A percentile compares a stretch with the other conserved stretches of the same genome.
Evolutionary conservation across 1,140 invertebrate species (phyloP).

Genomic region (Oppia nitens): DNA sequence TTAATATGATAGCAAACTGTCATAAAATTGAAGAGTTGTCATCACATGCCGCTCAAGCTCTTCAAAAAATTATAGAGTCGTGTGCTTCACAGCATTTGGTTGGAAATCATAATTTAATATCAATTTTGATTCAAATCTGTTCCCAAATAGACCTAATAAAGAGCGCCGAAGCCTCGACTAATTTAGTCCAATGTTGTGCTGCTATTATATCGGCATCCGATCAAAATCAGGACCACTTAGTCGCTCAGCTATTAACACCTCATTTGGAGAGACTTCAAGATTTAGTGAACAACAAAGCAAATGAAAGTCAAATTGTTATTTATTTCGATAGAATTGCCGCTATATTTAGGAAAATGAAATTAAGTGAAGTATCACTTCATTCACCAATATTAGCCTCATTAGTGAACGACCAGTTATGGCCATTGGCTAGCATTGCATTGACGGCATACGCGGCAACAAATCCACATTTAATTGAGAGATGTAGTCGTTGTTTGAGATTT

Average conservation of each 20-base stretch:
- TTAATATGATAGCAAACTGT: conserved; percentile 7
- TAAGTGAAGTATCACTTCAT: not conserved
- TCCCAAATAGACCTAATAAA: conserved; percentile 3
- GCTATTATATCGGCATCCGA: conserved; percentile 4
- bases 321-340: conserved; percentile 84
- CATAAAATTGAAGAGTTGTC: not conserved
- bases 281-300: not conserved
- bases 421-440: conserved; percentile 9
- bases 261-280: not conserved
- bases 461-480: conserved; percentile 70
- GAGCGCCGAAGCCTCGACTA: conserved; percentile 3
- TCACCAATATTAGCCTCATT: not conserved
- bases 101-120: conserved; percentile 8
- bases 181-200: conserved; percentile 13
- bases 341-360: conserved; percentile 43
- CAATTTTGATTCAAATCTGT: conserved; percentile 13
- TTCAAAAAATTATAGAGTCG: conserved; percentile 9
- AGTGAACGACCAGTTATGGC: conserved; percentile 14
- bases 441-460: conserved; percentile 33
- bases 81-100: conserved; percentile 6
- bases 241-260: conserved; percentile 6
- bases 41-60: not conserved
- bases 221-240: conserved; percentile 11
- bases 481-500: conserved; percentile 75
- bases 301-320: conserved; percentile 46